Conservation (phyloP, 2,888 invertebrate genomes). For the Ophioninae sp. region DNA sequence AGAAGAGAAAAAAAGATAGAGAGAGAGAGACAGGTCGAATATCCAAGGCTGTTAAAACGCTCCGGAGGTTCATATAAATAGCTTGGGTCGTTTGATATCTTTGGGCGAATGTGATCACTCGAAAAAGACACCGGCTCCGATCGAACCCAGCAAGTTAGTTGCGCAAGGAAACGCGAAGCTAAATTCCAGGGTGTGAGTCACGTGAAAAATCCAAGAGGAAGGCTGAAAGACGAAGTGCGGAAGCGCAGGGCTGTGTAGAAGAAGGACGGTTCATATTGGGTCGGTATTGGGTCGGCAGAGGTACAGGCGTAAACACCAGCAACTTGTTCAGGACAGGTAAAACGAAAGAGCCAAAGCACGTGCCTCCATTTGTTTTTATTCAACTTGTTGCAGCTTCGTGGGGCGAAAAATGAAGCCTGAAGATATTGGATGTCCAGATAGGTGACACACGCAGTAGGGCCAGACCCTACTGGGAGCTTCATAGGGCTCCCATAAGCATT, state of each 20-base stretch:
- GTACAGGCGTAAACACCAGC: conserved; percentile 57
- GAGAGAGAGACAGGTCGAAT: conserved; percentile 1
- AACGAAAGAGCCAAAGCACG: conserved; percentile 37
- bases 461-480: conserved; percentile 34
- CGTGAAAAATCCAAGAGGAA: conserved; percentile 38
- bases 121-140: conserved; percentile 35
- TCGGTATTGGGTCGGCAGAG: conserved; percentile 29
- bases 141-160: conserved; percentile 35
- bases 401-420: conserved; percentile 27
- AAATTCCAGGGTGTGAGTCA: conserved; percentile 4
- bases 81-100: conserved; percentile 40
- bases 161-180: conserved; percentile 42
- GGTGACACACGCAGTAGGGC: conserved; percentile 44
- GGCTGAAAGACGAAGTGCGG: conserved; percentile 37
- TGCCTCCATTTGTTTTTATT: conserved; percentile 19
- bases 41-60: conserved; percentile 40
- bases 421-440: conserved; percentile 35
- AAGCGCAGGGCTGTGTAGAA: conserved; percentile 51
- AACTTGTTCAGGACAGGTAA: conserved; percentile 47
- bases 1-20: not conserved
- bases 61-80: conserved; percentile 22
- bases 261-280: conserved; percentile 1
- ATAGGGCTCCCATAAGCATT: conserved; percentile 76
- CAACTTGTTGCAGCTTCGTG: conserved; percentile 8
- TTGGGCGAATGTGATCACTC: conserved; percentile 45